phyloP scores from a whole-genome alignment of 2,888 invertebrate species.

The Alentia gelatinosa region DNA sequence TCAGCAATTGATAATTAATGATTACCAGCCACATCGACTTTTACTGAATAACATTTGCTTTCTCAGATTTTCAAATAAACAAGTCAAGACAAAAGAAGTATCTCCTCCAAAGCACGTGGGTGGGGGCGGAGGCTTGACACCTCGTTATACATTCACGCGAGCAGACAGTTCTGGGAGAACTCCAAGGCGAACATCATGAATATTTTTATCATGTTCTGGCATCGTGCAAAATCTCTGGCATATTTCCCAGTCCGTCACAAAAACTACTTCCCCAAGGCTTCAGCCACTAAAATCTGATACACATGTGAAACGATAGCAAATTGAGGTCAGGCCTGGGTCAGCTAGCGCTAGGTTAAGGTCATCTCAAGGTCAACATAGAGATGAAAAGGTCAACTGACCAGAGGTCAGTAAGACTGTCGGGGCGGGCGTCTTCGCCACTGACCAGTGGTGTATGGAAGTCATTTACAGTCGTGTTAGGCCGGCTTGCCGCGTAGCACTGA shows the following conservation, averaged over 20 bases:
- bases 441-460: neutral
- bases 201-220: neutral
- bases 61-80: too few relatives aligned
- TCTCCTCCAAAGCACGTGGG: too few relatives aligned
- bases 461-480: neutral
- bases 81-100: too few relatives aligned
- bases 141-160: neutral
- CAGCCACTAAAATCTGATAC: neutral
- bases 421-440: neutral
- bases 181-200: neutral
- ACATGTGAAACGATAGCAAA: slow-evolving; percentile 34
- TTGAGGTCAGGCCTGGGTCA: slow-evolving; percentile 12
- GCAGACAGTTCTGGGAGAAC: neutral
- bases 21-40: too few relatives aligned
- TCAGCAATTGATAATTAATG: too few relatives aligned
- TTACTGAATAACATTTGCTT: too few relatives aligned
- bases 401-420: neutral
- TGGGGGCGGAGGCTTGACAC: too few relatives aligned
- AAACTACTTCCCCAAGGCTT: neutral
- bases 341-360: neutral
- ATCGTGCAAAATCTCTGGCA: neutral
- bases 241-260: neutral
- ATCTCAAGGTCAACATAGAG: slow-evolving; percentile 19
- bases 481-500: neutral
- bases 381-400: slow-evolving; percentile 1